Conservation (phyloP, 2,797 vertebrate species). For the Anisognathus igniventris region DNA sequence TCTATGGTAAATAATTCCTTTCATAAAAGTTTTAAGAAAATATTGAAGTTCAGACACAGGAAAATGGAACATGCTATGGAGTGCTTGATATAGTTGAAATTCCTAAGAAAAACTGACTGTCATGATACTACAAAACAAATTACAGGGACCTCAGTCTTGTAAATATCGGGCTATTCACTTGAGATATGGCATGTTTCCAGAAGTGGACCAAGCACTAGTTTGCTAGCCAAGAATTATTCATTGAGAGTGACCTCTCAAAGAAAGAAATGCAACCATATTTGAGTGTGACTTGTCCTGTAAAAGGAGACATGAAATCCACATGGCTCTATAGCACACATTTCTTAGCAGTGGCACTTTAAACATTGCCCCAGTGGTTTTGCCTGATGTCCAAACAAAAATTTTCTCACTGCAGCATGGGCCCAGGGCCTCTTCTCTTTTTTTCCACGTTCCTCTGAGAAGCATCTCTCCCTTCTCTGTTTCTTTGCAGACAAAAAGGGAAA, state of each 20-base stretch:
- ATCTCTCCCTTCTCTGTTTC: neutral
- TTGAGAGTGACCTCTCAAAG: neutral
- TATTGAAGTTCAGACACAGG: neutral
- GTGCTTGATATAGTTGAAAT: neutral
- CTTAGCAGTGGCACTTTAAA: neutral
- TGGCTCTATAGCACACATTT: neutral
- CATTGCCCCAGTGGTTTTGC: neutral
- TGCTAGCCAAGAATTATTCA: neutral
- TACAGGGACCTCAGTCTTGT: neutral
- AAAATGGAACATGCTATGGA: neutral
- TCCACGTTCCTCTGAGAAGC: neutral
- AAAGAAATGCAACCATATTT: neutral
- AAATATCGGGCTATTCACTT: neutral
- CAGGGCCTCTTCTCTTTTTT: neutral
- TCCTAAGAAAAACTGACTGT: neutral
- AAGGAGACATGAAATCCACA: neutral
- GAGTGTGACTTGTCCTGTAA: neutral
- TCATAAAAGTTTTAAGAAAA: neutral
- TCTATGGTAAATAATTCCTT: neutral
- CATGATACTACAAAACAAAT: accelerated
- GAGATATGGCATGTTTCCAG: neutral
- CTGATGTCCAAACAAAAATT: neutral
- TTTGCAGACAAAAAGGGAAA: neutral
- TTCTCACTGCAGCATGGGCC: neutral
- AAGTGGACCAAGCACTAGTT: neutral